These are phyloP conservation scores for Luehdorfia chinensis DNA, from an alignment of 1,140 invertebrate genomes.

Conservation along the genomic window DNA sequence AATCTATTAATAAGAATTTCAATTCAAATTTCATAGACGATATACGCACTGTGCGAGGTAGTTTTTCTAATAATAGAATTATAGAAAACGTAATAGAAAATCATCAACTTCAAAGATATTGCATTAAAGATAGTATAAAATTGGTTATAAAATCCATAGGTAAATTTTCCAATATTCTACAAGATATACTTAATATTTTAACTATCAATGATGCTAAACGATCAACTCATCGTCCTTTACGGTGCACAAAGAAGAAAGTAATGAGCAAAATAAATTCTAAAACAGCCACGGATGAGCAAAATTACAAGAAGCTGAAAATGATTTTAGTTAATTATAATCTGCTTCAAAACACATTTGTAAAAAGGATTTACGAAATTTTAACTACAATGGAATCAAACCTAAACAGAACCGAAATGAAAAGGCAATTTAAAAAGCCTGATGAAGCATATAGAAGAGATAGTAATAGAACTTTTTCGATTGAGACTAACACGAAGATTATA, in stretches of 20 bases:
- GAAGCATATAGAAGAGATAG: constrained; percentile 18
- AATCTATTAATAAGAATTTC: too few species aligned
- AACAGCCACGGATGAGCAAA: constrained; percentile 16
- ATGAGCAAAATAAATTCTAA: constrained; percentile 13
- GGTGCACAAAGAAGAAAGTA: constrained; percentile 12
- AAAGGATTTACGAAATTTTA: constrained; percentile 45
- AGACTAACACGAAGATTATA: constrained; percentile 46
- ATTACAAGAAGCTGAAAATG: constrained; percentile 39
- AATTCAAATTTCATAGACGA: too few species aligned
- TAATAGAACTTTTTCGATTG: constrained; percentile 26
- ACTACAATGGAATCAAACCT: constrained; percentile 28
- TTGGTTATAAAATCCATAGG: constrained; percentile 45
- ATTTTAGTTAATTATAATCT: constrained; percentile 45
- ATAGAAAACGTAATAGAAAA: constrained; percentile 24
- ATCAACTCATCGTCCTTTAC: constrained; percentile 11
- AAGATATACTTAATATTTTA: constrained; percentile 43
- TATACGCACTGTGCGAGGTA: too few species aligned
- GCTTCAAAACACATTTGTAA: constrained; percentile 51
- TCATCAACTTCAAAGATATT: constrained; percentile 38
- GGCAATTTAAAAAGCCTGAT: constrained; percentile 20
- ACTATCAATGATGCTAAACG: constrained; percentile 21
- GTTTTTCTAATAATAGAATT: constrained; percentile 37
- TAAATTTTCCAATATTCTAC: constrained; percentile 46
- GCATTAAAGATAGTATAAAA: constrained; percentile 49
- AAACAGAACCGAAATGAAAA: constrained; percentile 14